Percentiles rank a stretch among this genome's conserved stretches.
These are phyloP conservation scores for Agelas oroides DNA, from an alignment of 37 sponge, comb jelly and placozoan species.

Conservation along the genomic window DNA sequence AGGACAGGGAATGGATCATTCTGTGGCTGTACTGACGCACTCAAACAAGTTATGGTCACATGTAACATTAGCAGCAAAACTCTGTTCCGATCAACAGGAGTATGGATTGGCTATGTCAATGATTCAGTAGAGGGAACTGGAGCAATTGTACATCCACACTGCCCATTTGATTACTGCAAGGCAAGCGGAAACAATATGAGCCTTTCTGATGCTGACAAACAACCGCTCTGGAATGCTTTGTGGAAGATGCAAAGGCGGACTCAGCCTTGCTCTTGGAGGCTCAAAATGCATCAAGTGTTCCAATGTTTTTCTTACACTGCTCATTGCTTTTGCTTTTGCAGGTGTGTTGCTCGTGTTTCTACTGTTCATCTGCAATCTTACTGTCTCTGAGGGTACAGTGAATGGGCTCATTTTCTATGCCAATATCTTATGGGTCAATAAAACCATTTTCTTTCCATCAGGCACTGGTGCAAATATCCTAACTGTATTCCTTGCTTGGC, in stretches of 20 bases:
- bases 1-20: neutral
- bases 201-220: neutral
- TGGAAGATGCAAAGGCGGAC: slow-evolving; percentile 2
- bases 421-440: slow-evolving; percentile 3
- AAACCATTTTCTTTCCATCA: neutral
- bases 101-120: slow-evolving; percentile 25
- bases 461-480: neutral
- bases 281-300: neutral
- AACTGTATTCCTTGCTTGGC: neutral
- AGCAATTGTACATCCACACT: slow-evolving; percentile 17
- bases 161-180: slow-evolving; percentile 38
- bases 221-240: slow-evolving; percentile 7
- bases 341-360: slow-evolving; percentile 2
- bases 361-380: neutral
- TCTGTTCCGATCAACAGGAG: neutral
- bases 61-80: neutral
- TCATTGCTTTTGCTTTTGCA: neutral
- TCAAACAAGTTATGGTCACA: neutral
- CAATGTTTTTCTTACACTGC: neutral
- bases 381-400: slow-evolving; percentile 11
- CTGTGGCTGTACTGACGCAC: neutral
- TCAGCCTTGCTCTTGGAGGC: slow-evolving; percentile 1
- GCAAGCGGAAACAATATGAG: neutral
- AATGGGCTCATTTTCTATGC: slow-evolving; percentile 33
- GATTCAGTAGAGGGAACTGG: slow-evolving; percentile 9